These are phyloP conservation scores for Cranoglanis bouderius DNA, from an alignment of 2,113 vertebrate species.

Conservation along the genomic window DNA sequence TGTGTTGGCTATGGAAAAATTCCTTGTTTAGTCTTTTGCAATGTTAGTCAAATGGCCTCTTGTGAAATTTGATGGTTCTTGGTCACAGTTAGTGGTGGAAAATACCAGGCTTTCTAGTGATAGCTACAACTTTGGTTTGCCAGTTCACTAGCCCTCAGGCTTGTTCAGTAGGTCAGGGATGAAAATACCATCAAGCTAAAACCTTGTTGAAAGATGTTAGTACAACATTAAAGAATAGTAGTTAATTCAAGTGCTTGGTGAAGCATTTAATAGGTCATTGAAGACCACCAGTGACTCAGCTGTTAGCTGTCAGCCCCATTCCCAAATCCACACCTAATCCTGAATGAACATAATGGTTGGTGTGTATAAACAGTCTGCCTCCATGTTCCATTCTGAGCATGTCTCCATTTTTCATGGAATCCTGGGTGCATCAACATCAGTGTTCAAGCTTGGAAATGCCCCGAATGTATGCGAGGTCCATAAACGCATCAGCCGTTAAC, in stretches of 20 bases:
- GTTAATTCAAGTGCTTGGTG: background rate
- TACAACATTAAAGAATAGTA: background rate
- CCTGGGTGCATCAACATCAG: background rate
- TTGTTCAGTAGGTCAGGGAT: background rate
- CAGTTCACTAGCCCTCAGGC: background rate
- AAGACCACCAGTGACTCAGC: background rate
- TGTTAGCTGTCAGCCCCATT: background rate
- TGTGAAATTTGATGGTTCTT: background rate
- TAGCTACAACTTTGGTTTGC: background rate
- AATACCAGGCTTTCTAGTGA: background rate
- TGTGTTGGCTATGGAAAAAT: background rate
- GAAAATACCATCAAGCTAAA: background rate
- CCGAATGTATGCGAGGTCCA: conserved; percentile 30
- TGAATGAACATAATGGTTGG: background rate
- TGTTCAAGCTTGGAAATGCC: conserved; percentile 29
- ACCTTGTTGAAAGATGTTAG: background rate
- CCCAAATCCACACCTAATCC: background rate
- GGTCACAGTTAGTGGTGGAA: background rate
- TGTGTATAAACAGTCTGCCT: conserved; percentile 6
- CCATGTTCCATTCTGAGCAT: background rate
- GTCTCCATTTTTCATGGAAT: background rate
- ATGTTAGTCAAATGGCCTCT: background rate
- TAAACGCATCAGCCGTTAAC: conserved; percentile 46
- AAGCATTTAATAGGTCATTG: conserved; percentile 14
- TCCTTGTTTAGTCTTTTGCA: background rate